Evolutionary conservation across 2,113 vertebrate genomes (phyloP).

Genomic region (Myotis yumanensis): DNA sequence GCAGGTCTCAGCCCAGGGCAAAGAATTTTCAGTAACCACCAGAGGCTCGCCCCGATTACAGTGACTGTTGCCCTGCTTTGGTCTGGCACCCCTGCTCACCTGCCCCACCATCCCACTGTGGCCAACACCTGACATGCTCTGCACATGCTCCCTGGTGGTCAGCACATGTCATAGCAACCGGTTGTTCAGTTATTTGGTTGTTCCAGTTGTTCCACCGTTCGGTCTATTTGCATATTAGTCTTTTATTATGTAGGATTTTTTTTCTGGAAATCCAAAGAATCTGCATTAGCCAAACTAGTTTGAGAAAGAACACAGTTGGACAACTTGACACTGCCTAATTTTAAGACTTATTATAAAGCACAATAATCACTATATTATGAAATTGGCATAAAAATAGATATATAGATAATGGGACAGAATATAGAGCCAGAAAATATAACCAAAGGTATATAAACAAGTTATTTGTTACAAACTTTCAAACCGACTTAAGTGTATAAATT

Average conservation of each 20-base stretch:
- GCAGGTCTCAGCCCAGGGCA: too few relatives aligned
- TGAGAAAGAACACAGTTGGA: neutral
- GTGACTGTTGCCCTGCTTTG: too few relatives aligned
- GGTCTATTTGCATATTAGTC: too few relatives aligned
- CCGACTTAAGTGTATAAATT: neutral
- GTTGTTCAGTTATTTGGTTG: too few relatives aligned
- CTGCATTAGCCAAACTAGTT: neutral
- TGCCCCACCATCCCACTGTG: too few relatives aligned
- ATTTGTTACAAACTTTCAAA: neutral
- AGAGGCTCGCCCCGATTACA: too few relatives aligned
- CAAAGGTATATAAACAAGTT: neutral
- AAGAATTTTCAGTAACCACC: too few relatives aligned
- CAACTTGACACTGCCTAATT: neutral
- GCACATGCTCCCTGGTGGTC: too few relatives aligned
- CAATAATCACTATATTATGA: neutral
- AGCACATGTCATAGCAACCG: too few relatives aligned
- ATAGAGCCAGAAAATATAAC: neutral
- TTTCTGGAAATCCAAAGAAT: neutral
- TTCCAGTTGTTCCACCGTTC: too few relatives aligned
- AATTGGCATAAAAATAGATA: neutral
- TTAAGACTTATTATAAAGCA: neutral
- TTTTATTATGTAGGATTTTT: neutral
- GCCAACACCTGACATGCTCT: too few relatives aligned
- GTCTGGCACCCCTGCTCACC: too few relatives aligned
- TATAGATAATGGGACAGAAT: neutral